A percentile compares a stretch with the other conserved stretches of the same genome.
These are phyloP conservation scores for Drosophila rellima DNA, from an alignment of 2,888 invertebrate genomes.

Conservation along the genomic window DNA sequence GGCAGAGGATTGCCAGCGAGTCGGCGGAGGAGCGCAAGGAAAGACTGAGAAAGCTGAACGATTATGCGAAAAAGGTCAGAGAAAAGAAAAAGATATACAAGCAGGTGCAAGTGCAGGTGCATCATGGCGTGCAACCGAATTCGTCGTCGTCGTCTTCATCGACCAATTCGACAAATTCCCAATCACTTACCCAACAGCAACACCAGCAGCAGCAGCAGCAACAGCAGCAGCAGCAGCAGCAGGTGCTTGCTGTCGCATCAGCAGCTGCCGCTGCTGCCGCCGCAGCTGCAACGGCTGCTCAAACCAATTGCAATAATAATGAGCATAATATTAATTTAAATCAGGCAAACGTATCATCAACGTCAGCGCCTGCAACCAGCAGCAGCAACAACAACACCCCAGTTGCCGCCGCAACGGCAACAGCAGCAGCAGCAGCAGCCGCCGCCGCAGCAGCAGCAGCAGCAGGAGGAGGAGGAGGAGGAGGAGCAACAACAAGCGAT, in stretches of 20 bases:
- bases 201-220: conserved; percentile 71
- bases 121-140: conserved; percentile 61
- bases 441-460: conserved; percentile 53
- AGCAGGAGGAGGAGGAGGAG: conserved; percentile 49
- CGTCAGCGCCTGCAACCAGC: conserved; percentile 60
- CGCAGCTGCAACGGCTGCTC: conserved; percentile 51
- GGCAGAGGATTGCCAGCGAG: conserved; percentile 85
- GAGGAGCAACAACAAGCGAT: conserved; percentile 53
- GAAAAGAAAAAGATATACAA: conserved; percentile 85
- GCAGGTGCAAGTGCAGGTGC: conserved; percentile 61
- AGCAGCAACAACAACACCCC: conserved; percentile 43
- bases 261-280: conserved; percentile 65
- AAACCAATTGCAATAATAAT: conserved; percentile 79
- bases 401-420: conserved; percentile 33
- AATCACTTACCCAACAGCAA: conserved; percentile 56
- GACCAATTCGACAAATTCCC: conserved; percentile 64
- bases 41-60: conserved; percentile 85
- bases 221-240: conserved; percentile 68
- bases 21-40: conserved; percentile 85
- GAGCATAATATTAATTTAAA: conserved; percentile 84
- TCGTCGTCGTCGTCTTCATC: conserved; percentile 71
- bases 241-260: conserved; percentile 68
- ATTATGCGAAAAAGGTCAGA: conserved; percentile 86
- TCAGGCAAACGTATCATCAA: conserved; percentile 73
- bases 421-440: conserved; percentile 58